Evolutionary conservation across 2,113 vertebrate species (phyloP).

Genomic region (Odontophorus gujanensis): DNA sequence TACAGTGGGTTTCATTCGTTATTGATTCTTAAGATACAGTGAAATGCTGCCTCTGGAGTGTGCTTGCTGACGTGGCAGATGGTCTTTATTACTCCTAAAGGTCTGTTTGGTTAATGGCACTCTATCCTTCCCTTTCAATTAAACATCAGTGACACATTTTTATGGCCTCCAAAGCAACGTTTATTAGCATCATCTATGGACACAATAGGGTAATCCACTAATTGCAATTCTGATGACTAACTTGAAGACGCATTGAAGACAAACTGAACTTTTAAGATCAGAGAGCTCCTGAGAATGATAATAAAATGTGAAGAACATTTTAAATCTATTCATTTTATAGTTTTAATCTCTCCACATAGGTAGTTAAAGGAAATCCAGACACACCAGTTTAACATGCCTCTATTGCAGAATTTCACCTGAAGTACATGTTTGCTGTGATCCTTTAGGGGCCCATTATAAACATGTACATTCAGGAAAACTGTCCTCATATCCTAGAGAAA

Average conservation of each 20-base stretch:
- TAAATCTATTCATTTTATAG: not conserved
- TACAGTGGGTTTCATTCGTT: conserved; percentile 64
- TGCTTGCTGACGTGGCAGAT: conserved; percentile 66
- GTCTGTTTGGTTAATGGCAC: conserved; percentile 75
- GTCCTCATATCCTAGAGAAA: not conserved
- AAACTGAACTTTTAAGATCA: not conserved
- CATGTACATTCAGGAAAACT: not conserved
- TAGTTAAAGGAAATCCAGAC: not conserved
- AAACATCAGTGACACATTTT: conserved; percentile 75
- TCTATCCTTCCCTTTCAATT: conserved; percentile 73
- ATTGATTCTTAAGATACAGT: conserved; percentile 53
- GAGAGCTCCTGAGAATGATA: not conserved
- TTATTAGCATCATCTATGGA: conserved; percentile 72
- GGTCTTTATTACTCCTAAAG: conserved; percentile 76
- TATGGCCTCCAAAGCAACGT: conserved; percentile 71
- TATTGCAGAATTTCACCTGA: not conserved
- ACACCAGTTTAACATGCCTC: not conserved
- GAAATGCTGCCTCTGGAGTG: conserved; percentile 36
- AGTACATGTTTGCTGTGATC: not conserved
- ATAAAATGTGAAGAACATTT: not conserved
- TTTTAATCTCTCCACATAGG: not conserved
- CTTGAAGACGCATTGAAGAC: conserved; percentile 1
- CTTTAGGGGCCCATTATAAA: not conserved
- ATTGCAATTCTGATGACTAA: not conserved
- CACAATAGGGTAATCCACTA: conserved; percentile 57